phyloP scores from a whole-genome alignment of 2,888 invertebrate species.

The Scaeva pyrastri region DNA sequence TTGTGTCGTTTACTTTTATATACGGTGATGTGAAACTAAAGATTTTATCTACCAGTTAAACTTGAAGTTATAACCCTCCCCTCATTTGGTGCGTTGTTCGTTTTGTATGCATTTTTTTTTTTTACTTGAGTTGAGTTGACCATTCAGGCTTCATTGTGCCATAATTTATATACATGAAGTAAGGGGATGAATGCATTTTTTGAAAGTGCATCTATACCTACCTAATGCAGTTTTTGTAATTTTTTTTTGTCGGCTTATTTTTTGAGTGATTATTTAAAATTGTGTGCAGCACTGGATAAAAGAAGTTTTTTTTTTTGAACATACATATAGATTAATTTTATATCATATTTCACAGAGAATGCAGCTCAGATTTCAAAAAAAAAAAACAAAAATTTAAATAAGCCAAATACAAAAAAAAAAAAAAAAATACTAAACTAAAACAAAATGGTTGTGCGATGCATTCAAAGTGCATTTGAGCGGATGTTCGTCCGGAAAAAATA shows the following conservation, averaged over 20 bases:
- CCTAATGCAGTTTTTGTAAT: slow-evolving; percentile 7
- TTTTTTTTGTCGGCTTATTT: slow-evolving; percentile 35
- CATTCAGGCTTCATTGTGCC: background rate
- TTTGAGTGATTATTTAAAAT: slow-evolving; percentile 33
- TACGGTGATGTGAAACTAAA: slow-evolving; percentile 25
- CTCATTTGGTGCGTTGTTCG: background rate
- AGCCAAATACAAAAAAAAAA: background rate
- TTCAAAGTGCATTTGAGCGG: slow-evolving; percentile 22
- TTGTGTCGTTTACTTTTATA: background rate
- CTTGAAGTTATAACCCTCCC: slow-evolving; percentile 14
- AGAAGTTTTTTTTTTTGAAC: slow-evolving; percentile 21
- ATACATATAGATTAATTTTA: slow-evolving; percentile 14
- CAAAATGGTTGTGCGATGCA: slow-evolving; percentile 20
- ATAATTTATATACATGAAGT: background rate
- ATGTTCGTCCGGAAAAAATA: background rate
- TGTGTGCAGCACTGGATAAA: slow-evolving; percentile 49
- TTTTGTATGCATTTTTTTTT: background rate
- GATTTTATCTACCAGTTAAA: slow-evolving; percentile 54
- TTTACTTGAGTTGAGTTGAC: slow-evolving; percentile 37
- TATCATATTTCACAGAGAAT: slow-evolving; percentile 62
- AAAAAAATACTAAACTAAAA: slow-evolving; percentile 2
- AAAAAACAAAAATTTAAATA: no score
- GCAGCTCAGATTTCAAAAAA: slow-evolving; percentile 60
- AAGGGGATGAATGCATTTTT: slow-evolving; percentile 52
- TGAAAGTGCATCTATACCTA: slow-evolving; percentile 54